Percentiles rank a stretch among this genome's conserved stretches.
These are phyloP conservation scores for Erynnis tages DNA, from an alignment of 2,888 invertebrate species.

Conservation along the genomic window DNA sequence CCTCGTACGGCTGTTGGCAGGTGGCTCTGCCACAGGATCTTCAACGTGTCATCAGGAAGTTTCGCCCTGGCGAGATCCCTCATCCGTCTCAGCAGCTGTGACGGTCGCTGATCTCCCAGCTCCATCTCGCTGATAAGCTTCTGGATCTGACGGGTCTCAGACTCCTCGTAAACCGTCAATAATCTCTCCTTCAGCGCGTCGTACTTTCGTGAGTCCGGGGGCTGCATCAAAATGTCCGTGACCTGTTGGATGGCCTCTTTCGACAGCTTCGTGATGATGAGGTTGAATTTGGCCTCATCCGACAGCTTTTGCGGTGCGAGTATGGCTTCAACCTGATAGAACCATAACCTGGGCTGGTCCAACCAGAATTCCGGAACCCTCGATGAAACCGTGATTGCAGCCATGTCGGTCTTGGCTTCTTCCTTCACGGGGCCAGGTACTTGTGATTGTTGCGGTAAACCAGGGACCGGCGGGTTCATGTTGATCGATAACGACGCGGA, in stretches of 20 bases:
- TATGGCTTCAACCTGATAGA: constrained; percentile 25
- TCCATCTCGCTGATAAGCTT: constrained; percentile 17
- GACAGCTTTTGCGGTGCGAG: constrained; percentile 27
- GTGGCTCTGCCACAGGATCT: constrained; percentile 3
- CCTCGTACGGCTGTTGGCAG: not conserved
- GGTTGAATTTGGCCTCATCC: constrained; percentile 23
- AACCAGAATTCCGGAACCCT: constrained; percentile 23
- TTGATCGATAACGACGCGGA: too few relatives aligned
- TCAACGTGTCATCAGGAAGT: not conserved
- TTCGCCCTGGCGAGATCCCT: not conserved
- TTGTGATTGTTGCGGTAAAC: too few relatives aligned
- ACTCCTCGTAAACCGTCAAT: constrained; percentile 24
- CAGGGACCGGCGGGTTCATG: too few relatives aligned
- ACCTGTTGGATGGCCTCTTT: constrained; percentile 28
- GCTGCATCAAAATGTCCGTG: constrained; percentile 22
- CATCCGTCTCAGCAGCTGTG: constrained; percentile 1
- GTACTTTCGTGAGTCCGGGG: constrained; percentile 8
- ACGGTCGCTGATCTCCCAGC: constrained; percentile 9
- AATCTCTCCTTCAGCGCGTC: constrained; percentile 6
- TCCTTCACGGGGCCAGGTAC: too few relatives aligned
- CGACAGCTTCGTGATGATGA: constrained; percentile 28
- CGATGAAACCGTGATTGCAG: not conserved
- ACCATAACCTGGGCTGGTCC: constrained; percentile 30
- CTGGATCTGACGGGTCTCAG: constrained; percentile 24
- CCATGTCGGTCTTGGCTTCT: too few relatives aligned